phyloP scores from a whole-genome alignment of 92 coral and sea anemone species.

The Palythoa grandis region DNA sequence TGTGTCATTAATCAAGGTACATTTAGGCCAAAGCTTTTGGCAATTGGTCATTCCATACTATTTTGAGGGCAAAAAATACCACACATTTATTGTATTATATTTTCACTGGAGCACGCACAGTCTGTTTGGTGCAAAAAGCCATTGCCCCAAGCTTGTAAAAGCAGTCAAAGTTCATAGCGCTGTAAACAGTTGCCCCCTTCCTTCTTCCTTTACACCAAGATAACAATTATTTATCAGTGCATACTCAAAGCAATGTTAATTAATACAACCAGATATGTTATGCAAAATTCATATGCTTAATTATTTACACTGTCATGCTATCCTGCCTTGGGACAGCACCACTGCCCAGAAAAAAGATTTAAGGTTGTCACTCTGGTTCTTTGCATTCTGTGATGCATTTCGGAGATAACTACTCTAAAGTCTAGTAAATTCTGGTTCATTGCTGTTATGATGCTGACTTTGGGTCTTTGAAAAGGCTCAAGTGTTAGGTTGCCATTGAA shows the following conservation, averaged over 20 bases:
- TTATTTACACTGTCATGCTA: slow-evolving; percentile 22
- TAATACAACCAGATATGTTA: not conserved
- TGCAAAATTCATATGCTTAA: not conserved
- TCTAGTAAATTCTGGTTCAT: slow-evolving; percentile 1
- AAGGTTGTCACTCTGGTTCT: slow-evolving; percentile 30
- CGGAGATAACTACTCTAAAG: slow-evolving; percentile 5
- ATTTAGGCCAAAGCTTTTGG: no score
- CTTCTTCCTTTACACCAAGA: no score
- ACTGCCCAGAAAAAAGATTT: slow-evolving; percentile 22
- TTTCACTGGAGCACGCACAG: not conserved
- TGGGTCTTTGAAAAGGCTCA: slow-evolving; percentile 7
- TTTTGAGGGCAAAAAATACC: no score
- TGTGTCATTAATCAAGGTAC: no score
- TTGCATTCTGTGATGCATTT: slow-evolving; percentile 40
- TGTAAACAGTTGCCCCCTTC: not conserved
- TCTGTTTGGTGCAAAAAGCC: not conserved
- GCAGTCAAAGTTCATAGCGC: not conserved
- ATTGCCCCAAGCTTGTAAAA: not conserved
- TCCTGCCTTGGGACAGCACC: slow-evolving; percentile 56
- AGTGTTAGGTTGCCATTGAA: slow-evolving; percentile 13
- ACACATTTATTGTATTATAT: not conserved
- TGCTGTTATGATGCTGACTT: slow-evolving; percentile 11
- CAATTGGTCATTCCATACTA: no score
- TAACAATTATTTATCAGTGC: not conserved
- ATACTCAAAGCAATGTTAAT: not conserved